phyloP scores from a whole-genome alignment of 2,888 invertebrate genomes.

The Drosophila nr. medialis region DNA sequence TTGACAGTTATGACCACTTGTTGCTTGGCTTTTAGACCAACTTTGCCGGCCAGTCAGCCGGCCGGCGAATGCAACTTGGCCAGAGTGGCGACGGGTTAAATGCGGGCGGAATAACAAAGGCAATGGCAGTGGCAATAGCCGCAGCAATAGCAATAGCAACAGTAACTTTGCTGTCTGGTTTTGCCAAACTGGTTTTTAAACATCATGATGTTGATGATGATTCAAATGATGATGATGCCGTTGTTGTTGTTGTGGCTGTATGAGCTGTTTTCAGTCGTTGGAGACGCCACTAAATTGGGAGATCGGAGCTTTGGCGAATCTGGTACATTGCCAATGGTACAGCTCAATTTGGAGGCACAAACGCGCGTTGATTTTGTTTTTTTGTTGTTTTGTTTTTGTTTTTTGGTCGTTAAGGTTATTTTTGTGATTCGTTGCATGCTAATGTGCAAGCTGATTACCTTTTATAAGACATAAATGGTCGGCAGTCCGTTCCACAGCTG shows the following conservation, averaged over 20 bases:
- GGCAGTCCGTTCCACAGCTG: slow-evolving; percentile 32
- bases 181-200: slow-evolving; percentile 65
- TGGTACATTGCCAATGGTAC: slow-evolving; percentile 47
- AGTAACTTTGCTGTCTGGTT: slow-evolving; percentile 36
- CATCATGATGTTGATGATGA: slow-evolving; percentile 18
- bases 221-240: slow-evolving; percentile 24
- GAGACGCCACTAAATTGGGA: slow-evolving; percentile 51
- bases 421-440: slow-evolving; percentile 45
- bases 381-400: not conserved
- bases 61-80: slow-evolving; percentile 14
- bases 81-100: not conserved
- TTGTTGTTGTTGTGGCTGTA: slow-evolving; percentile 21
- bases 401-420: slow-evolving; percentile 22
- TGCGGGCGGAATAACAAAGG: slow-evolving; percentile 37
- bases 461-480: slow-evolving; percentile 73
- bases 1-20: slow-evolving; percentile 81
- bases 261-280: slow-evolving; percentile 31
- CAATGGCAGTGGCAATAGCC: slow-evolving; percentile 31
- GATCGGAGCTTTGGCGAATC: slow-evolving; percentile 41
- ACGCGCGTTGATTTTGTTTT: slow-evolving; percentile 13
- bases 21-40: slow-evolving; percentile 58
- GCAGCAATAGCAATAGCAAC: slow-evolving; percentile 17
- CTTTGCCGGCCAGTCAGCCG: slow-evolving; percentile 63
- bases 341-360: slow-evolving; percentile 51
- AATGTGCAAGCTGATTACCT: slow-evolving; percentile 68